Conservation (phyloP, 2,113 vertebrate species). For the Mustela lutreola region DNA sequence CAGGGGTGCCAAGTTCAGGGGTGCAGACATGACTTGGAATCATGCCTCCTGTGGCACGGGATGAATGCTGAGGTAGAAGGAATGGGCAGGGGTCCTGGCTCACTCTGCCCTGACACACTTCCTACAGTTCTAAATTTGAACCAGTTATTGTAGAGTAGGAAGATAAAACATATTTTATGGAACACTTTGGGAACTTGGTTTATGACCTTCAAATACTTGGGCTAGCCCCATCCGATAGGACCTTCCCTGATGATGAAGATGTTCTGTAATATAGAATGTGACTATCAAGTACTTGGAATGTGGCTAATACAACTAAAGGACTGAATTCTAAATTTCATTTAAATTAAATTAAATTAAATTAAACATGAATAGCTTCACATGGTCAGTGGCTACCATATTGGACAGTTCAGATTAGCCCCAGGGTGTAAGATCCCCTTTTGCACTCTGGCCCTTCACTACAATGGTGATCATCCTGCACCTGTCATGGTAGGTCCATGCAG, state of each 20-base stretch:
- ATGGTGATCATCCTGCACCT: neutral
- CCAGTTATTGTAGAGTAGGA: neutral
- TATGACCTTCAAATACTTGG: neutral
- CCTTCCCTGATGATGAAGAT: neutral
- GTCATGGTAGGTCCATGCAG: accelerated
- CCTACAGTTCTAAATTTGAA: neutral
- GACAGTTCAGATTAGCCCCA: neutral
- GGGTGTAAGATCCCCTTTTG: neutral
- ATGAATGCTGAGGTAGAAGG: neutral
- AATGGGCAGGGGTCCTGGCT: neutral
- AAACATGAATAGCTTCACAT: neutral
- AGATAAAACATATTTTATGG: neutral
- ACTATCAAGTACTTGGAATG: neutral
- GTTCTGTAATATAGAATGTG: neutral
- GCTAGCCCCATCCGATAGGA: neutral
- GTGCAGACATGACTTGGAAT: neutral
- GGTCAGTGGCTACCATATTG: neutral
- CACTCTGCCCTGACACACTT: neutral
- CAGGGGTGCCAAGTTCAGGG: neutral
- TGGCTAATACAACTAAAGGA: neutral
- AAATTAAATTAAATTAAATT: neutral
- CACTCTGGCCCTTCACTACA: neutral
- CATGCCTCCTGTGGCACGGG: neutral
- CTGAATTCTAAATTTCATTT: neutral
- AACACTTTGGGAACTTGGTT: neutral